phyloP scores from a whole-genome alignment of 1,140 invertebrate species.

The Drosophila virilis region DNA sequence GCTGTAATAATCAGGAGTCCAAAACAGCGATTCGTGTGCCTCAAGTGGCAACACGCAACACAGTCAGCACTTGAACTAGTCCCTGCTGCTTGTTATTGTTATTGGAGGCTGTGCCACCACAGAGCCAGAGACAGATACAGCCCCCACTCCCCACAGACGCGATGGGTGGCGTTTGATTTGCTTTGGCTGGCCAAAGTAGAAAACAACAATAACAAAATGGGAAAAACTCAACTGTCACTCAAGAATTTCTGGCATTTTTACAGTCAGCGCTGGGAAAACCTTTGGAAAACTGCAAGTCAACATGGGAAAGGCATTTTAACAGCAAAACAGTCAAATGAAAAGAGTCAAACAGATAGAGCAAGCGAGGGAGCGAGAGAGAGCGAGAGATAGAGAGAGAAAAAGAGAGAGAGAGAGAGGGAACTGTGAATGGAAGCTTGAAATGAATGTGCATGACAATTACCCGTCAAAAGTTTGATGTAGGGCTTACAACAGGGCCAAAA shows the following conservation, averaged over 20 bases:
- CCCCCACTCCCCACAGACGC: background rate
- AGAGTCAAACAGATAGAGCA: conserved; percentile 29
- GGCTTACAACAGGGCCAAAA: conserved; percentile 24
- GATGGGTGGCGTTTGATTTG: conserved; percentile 57
- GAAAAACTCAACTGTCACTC: conserved; percentile 71
- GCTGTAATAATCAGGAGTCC: conserved; percentile 70
- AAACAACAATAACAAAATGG: conserved; percentile 5
- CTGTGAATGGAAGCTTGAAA: conserved; percentile 42
- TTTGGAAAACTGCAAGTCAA: conserved; percentile 75
- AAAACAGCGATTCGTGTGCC: conserved; percentile 47
- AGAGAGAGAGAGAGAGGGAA: background rate
- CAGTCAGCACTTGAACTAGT: conserved; percentile 63
- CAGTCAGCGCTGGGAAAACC: conserved; percentile 56
- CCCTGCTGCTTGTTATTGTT: conserved; percentile 31
- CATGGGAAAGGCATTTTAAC: conserved; percentile 47
- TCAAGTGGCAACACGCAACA: conserved; percentile 20
- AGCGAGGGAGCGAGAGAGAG: background rate
- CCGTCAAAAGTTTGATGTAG: conserved; percentile 74
- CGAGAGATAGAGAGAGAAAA: too few relatives aligned
- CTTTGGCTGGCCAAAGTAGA: conserved; percentile 4
- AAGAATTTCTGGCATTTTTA: conserved; percentile 70
- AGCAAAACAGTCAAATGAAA: conserved; percentile 14
- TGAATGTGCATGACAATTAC: conserved; percentile 72
- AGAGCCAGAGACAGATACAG: background rate
- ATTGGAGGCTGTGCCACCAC: background rate